A percentile compares a stretch with the other conserved stretches of the same genome.
phyloP scores from a whole-genome alignment of 2,888 invertebrate genomes.

The Volucella zonaria region DNA sequence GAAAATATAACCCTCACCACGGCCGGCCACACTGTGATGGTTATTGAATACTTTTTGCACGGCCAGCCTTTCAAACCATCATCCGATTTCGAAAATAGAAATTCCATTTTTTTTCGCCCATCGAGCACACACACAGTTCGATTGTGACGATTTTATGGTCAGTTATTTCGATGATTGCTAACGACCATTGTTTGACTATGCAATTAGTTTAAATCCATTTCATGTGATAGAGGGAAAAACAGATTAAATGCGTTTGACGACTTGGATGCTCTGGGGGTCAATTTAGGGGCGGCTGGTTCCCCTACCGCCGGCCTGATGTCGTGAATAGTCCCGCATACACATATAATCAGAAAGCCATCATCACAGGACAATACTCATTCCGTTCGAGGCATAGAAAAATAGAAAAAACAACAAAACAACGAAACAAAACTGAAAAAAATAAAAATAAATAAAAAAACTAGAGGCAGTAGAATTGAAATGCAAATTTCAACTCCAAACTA shows the following conservation, averaged over 20 bases:
- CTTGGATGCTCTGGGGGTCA: background rate
- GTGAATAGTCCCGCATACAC: constrained; percentile 29
- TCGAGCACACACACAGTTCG: constrained; percentile 1
- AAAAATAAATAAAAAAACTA: background rate
- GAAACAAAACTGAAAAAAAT: constrained; percentile 11
- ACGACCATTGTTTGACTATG: constrained; percentile 60
- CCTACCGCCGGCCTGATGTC: background rate
- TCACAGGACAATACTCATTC: constrained; percentile 20
- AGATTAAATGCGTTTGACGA: constrained; percentile 60
- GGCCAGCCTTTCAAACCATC: background rate
- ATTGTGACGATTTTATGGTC: constrained; percentile 57
- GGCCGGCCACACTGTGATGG: too few species aligned
- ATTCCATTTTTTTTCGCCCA: background rate
- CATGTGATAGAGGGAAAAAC: constrained; percentile 39
- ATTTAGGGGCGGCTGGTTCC: background rate
- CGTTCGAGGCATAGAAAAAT: background rate
- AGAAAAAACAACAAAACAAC: constrained; percentile 6
- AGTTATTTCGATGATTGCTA: constrained; percentile 59
- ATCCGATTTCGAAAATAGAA: constrained; percentile 9
- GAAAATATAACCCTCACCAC: too few species aligned
- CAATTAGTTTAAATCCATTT: constrained; percentile 62
- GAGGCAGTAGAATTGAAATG: constrained; percentile 39
- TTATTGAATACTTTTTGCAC: too few species aligned
- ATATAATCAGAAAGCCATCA: constrained; percentile 35
- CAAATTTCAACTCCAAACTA: constrained; percentile 49